Evolutionary conservation across 2,888 invertebrate species (phyloP).

Genomic region (Minunthozetes semirufus): DNA sequence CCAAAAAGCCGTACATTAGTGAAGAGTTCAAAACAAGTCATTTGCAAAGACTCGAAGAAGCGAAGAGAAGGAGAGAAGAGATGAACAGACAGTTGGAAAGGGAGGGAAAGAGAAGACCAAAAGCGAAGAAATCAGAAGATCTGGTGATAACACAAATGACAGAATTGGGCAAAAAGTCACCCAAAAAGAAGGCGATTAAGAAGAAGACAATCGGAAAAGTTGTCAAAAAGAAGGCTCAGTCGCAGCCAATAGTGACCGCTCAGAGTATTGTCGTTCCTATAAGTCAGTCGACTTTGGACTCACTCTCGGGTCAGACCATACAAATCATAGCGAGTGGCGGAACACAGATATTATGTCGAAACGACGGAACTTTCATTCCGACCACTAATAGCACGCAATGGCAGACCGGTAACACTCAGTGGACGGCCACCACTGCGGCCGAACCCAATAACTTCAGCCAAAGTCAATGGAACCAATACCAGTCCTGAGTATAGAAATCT

Average conservation of each 20-base stretch:
- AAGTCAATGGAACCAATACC: constrained; percentile 19
- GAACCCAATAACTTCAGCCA: not conserved
- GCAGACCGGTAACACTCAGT: not conserved
- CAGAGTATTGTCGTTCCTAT: constrained; percentile 20
- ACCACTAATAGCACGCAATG: not conserved
- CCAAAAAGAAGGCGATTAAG: constrained; percentile 2
- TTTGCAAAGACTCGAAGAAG: constrained; percentile 15
- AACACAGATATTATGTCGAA: constrained; percentile 22
- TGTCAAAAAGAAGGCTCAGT: not conserved
- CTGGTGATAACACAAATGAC: not conserved
- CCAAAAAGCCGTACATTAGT: constrained; percentile 9
- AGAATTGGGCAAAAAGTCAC: not conserved
- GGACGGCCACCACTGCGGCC: not conserved
- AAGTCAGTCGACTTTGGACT: constrained; percentile 24
- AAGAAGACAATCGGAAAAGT: constrained; percentile 17
- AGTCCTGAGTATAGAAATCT: not conserved
- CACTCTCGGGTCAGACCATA: constrained; percentile 19
- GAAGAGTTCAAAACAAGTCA: constrained; percentile 26
- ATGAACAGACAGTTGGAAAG: constrained; percentile 25
- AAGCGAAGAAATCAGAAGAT: not conserved
- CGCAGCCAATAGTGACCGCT: not conserved
- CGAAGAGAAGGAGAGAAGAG: constrained; percentile 21
- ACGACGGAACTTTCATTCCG: constrained; percentile 23
- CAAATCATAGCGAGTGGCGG: constrained; percentile 28
- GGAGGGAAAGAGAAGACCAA: constrained; percentile 15